phyloP scores from a whole-genome alignment of 2,797 vertebrate species.

The Morus bassanus region DNA sequence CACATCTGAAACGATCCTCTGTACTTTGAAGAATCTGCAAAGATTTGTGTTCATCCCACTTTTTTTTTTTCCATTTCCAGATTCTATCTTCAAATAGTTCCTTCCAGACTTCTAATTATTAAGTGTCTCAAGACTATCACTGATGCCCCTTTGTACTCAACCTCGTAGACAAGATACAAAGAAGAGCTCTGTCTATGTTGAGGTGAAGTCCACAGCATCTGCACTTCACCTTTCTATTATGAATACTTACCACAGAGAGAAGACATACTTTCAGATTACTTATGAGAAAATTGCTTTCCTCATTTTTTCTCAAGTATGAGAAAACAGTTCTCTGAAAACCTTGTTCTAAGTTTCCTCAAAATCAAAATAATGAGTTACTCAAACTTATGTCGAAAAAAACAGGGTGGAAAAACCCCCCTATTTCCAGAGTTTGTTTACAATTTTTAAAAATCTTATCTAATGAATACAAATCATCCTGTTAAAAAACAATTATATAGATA shows the following conservation, averaged over 20 bases:
- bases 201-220: background rate
- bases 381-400: background rate
- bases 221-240: background rate
- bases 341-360: background rate
- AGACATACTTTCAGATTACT: background rate
- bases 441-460: background rate
- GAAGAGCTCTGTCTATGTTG: background rate
- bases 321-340: background rate
- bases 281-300: background rate
- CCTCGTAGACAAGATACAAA: background rate
- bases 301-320: background rate
- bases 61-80: background rate
- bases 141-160: background rate
- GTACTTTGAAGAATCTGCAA: background rate
- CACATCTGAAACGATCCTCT: background rate
- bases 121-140: background rate
- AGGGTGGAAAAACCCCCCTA: background rate
- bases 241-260: background rate
- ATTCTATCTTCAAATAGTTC: background rate
- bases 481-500: background rate
- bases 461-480: background rate
- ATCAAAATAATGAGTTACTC: background rate
- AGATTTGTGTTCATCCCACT: background rate
- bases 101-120: background rate
- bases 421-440: background rate